A percentile compares a stretch with the other conserved stretches of the same genome.
Conservation (phyloP, 2,797 vertebrate species). For the Crocidura indochinensis region DNA sequence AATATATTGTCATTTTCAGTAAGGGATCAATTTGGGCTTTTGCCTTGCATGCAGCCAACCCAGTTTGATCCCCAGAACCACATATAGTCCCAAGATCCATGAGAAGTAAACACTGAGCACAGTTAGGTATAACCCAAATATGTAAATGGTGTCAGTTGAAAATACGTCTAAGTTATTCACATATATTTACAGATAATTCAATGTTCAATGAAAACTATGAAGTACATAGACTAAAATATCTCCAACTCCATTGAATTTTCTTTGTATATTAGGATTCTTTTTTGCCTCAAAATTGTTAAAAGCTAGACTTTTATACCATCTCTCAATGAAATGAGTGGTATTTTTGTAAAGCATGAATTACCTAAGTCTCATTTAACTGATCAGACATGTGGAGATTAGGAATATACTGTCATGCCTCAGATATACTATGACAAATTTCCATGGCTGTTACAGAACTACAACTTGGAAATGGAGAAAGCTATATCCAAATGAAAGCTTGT, state of each 20-base stretch:
- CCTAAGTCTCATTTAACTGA: constrained; percentile 42
- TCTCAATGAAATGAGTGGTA: constrained; percentile 17
- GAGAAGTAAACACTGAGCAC: too few relatives aligned
- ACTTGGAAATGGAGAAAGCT: background rate
- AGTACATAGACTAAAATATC: background rate
- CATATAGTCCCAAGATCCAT: too few relatives aligned
- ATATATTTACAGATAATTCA: constrained; percentile 22
- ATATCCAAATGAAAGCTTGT: background rate
- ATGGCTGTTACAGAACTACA: background rate
- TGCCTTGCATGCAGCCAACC: too few relatives aligned
- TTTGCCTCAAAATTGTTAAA: constrained; percentile 17
- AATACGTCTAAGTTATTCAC: too few relatives aligned
- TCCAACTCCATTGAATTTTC: background rate
- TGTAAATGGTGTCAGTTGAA: too few relatives aligned
- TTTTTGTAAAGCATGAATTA: constrained; percentile 46
- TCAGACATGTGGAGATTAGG: background rate
- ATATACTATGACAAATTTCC: constrained; percentile 5
- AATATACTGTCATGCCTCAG: background rate
- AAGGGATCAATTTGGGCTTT: too few relatives aligned
- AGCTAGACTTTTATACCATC: background rate
- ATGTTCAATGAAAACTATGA: background rate
- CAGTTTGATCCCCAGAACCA: too few relatives aligned
- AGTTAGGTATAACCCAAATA: too few relatives aligned
- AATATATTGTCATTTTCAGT: too few relatives aligned
- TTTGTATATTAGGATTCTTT: background rate